A percentile compares a stretch with the other conserved stretches of the same genome.
Conservation (phyloP, 2,888 invertebrate genomes). For the Drosophila neutralis region DNA sequence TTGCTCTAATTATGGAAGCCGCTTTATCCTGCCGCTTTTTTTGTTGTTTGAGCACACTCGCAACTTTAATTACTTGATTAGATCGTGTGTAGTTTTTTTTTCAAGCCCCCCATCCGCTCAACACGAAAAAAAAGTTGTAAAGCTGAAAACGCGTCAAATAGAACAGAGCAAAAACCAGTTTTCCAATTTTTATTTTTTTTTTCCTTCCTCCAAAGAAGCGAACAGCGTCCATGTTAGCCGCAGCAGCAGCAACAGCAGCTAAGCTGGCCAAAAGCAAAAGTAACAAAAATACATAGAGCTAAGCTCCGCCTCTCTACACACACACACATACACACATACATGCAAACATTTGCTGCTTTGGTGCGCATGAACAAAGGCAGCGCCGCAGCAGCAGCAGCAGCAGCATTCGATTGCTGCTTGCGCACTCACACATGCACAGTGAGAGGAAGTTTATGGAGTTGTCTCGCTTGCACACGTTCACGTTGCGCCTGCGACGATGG, state of each 20-base stretch:
- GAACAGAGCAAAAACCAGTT: constrained; percentile 58
- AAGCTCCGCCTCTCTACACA: constrained; percentile 46
- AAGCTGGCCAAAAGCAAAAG: constrained; percentile 48
- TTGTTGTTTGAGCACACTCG: background rate
- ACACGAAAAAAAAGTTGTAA: constrained; percentile 4
- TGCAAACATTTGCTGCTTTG: constrained; percentile 6
- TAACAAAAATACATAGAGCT: constrained; percentile 31
- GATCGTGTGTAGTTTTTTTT: constrained; percentile 29
- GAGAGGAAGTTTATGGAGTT: constrained; percentile 49
- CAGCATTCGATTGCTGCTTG: constrained; percentile 4
- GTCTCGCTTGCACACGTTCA: constrained; percentile 57
- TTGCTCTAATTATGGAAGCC: constrained; percentile 12
- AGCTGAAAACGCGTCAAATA: constrained; percentile 50
- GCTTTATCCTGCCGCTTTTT: constrained; percentile 24
- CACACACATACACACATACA: background rate
- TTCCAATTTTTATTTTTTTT: constrained; percentile 11
- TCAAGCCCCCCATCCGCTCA: constrained; percentile 4
- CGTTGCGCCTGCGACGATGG: constrained; percentile 13
- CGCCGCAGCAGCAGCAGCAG: constrained; percentile 24
- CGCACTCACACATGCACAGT: constrained; percentile 17
- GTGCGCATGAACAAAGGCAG: constrained; percentile 60
- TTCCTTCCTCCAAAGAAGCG: constrained; percentile 25
- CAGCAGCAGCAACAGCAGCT: constrained; percentile 20
- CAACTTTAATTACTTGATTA: constrained; percentile 65
- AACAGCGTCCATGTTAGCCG: constrained; percentile 57